phyloP scores from a whole-genome alignment of 1,140 invertebrate genomes.

The Heterodera schachtii region DNA sequence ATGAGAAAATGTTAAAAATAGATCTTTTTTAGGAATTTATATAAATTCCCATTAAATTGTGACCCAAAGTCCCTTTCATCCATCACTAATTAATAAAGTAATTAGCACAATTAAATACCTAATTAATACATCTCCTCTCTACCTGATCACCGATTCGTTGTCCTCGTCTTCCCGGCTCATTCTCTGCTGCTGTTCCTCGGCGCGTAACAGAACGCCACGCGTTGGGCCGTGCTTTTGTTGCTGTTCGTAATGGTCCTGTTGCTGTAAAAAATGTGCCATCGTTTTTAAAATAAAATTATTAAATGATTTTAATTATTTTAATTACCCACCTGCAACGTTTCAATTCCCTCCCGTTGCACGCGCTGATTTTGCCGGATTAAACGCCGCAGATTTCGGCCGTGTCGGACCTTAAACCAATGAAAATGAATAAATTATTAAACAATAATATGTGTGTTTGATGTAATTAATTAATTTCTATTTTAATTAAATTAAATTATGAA shows the following conservation, averaged over 20 bases:
- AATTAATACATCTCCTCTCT: not conserved
- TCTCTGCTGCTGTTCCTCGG: not conserved
- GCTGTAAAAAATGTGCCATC: not conserved
- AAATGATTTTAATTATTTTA: not conserved
- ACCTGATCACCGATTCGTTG: slow-evolving; percentile 1
- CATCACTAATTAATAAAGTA: no score
- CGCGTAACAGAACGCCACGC: not conserved
- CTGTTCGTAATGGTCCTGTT: not conserved
- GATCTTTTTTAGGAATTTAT: no score
- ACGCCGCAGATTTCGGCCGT: not conserved
- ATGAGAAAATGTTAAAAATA: no score
- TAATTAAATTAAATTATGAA: no score
- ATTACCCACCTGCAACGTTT: not conserved
- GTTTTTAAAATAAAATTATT: no score
- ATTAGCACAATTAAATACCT: no score
- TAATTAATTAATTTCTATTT: no score
- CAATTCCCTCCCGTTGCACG: slow-evolving; percentile 10
- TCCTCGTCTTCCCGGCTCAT: not conserved
- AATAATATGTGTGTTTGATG: no score
- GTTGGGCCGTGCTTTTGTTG: not conserved
- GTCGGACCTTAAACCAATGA: slow-evolving; percentile 8
- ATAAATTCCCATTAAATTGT: no score
- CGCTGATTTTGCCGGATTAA: slow-evolving; percentile 11
- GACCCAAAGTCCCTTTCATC: no score
- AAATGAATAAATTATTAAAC: no score